A percentile compares a stretch with the other conserved stretches of the same genome.
Evolutionary conservation across 2,797 vertebrate genomes (phyloP).

Genomic region (Danionella dracula): DNA sequence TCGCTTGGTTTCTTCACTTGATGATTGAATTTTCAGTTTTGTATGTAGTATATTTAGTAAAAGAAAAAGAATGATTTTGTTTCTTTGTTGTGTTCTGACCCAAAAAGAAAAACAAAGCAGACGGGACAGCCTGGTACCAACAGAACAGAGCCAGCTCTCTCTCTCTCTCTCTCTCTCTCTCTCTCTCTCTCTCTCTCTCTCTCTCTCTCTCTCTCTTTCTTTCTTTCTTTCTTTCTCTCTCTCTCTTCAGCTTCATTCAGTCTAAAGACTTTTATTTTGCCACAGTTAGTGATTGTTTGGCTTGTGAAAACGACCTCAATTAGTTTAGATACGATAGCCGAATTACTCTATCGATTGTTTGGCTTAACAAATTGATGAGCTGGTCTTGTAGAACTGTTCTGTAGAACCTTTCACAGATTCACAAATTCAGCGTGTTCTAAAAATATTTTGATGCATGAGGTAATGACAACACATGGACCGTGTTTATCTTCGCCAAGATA

Average conservation of each 20-base stretch:
- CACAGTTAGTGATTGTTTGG: not conserved
- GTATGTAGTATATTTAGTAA: no score
- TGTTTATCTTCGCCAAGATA: constrained; percentile 2
- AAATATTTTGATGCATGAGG: not conserved
- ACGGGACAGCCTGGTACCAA: constrained; percentile 20
- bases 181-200: no score
- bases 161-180: no score
- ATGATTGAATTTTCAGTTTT: no score
- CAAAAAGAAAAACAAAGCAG: not conserved
- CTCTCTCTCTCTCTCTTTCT: no score
- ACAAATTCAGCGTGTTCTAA: not conserved
- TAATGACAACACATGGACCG: not conserved
- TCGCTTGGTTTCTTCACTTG: no score
- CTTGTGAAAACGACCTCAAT: not conserved
- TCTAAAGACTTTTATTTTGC: not conserved
- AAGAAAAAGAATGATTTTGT: no score
- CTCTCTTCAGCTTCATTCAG: not conserved
- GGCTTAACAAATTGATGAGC: no score
- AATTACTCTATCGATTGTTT: no score
- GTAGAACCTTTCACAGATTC: not conserved
- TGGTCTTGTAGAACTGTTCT: not conserved
- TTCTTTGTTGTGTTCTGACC: constrained; percentile 11
- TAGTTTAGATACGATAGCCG: not conserved
- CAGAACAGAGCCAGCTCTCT: constrained; percentile 14
- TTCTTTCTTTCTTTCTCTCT: no score